Evolutionary conservation across 2,797 vertebrate genomes (phyloP).

Genomic region (Neosalanx taihuensis): DNA sequence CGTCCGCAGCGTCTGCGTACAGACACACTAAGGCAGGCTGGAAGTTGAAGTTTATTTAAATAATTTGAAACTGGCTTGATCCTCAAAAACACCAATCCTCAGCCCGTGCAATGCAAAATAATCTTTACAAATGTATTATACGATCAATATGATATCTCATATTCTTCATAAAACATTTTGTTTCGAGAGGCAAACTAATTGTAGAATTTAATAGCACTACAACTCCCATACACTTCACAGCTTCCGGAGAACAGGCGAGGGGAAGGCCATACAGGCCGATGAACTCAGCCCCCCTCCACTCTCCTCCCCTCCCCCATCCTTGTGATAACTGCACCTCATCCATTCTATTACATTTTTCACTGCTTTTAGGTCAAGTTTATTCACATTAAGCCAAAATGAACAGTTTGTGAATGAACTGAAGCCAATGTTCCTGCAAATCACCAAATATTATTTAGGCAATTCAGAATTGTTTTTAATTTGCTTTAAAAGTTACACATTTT

Average conservation of each 20-base stretch:
- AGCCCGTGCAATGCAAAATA: background rate
- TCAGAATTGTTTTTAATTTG: no score
- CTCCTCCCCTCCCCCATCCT: constrained; percentile 13
- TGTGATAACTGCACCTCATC: background rate
- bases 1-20: constrained; percentile 55
- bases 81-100: background rate
- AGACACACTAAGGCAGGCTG: constrained; percentile 35
- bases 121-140: background rate
- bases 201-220: constrained; percentile 51
- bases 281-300: constrained; percentile 54
- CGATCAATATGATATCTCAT: background rate
- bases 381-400: background rate
- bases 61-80: background rate
- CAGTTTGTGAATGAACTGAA: no score
- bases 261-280: constrained; percentile 65
- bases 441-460: no score
- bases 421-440: no score
- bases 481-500: no score
- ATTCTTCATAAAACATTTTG: background rate
- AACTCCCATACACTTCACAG: constrained; percentile 57
- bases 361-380: background rate
- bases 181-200: background rate
- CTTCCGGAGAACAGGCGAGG: constrained; percentile 26
- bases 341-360: background rate
- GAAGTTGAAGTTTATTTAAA: constrained; percentile 58